Evolutionary conservation across 2,113 vertebrate genomes (phyloP).

Genomic region (Trochalopteron elliotii): DNA sequence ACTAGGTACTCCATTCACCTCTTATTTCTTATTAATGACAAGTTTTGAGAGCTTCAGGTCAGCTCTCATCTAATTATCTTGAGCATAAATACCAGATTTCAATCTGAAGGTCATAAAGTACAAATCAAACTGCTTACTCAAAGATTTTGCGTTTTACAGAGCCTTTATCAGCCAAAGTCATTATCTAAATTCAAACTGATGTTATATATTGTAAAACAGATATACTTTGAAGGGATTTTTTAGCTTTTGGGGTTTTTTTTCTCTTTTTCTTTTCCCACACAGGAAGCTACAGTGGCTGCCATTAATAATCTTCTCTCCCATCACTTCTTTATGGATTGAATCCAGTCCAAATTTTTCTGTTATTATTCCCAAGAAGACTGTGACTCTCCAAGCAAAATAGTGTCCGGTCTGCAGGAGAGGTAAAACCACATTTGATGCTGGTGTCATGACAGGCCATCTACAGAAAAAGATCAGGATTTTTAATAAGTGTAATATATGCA

Average conservation of each 20-base stretch:
- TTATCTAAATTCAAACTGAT: background rate
- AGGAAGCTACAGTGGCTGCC: background rate
- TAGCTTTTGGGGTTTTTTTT: background rate
- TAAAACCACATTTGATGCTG: background rate
- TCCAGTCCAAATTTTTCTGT: background rate
- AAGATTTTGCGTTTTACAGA: background rate
- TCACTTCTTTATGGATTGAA: background rate
- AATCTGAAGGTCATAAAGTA: background rate
- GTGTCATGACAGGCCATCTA: background rate
- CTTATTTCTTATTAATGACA: background rate
- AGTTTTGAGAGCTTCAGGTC: background rate
- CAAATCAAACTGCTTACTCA: background rate
- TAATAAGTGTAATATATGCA: background rate
- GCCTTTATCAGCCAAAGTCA: background rate
- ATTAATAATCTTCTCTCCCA: background rate
- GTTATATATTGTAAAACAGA: background rate
- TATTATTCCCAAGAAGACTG: background rate
- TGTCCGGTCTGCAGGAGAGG: background rate
- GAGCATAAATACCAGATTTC: background rate
- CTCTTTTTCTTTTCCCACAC: background rate
- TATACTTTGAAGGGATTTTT: background rate
- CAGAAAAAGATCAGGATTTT: background rate
- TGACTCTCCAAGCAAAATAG: background rate
- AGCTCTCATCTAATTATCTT: background rate
- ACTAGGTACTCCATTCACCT: background rate